Base-by-base conservation (phyloP, 1,140 invertebrate species). In the Papilio helenus region DNA sequence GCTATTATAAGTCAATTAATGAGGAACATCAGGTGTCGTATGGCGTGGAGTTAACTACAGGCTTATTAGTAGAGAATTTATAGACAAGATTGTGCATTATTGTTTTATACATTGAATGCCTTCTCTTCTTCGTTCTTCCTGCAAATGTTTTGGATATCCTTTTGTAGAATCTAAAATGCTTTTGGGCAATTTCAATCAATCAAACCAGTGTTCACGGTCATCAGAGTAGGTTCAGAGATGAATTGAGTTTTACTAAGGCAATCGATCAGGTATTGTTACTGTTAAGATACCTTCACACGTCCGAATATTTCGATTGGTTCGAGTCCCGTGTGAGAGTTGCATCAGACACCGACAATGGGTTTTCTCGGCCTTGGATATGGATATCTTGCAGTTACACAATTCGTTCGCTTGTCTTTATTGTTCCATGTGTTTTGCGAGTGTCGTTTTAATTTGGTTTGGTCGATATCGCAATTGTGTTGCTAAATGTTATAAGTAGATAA, bases 271-370 rank as follows among this genome's bases (percentile, higher is more conserved):
- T 49, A 79, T 79, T 72, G 78, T 74, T 74, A 9, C 42, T 34
- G 34, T 72, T n/a, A 74, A 74, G 72, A 74, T 46, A 74, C 20
- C 72, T 74, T 74, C 72, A 49, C 39, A 74, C 72, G 72, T 74
- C 44, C 72, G 12, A 74, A 74, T 49, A 49, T 74, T 46, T 49
- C 72, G 42, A 74, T 74, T 49, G 44, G 44, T 74, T 74, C 72
- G 39, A 74, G 72, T 74, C 72, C 72, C 72, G 72, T 74, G 72
- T 74, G 72, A 74, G 42, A 49, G 72, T 74, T 74, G 72, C 72
- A 74, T 74, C 72, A 74, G 39, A 74, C 42, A 26, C 42, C 9
- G 8, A 49, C 72, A 74, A 74, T 74, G 72, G 72, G 42, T 74
- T 74, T 74, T 74, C 72, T 23, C 44, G 72, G 42, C 72, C 72